These are phyloP conservation scores for Apantesis nais DNA, from an alignment of 2,888 invertebrate genomes.

Conservation along the genomic window DNA sequence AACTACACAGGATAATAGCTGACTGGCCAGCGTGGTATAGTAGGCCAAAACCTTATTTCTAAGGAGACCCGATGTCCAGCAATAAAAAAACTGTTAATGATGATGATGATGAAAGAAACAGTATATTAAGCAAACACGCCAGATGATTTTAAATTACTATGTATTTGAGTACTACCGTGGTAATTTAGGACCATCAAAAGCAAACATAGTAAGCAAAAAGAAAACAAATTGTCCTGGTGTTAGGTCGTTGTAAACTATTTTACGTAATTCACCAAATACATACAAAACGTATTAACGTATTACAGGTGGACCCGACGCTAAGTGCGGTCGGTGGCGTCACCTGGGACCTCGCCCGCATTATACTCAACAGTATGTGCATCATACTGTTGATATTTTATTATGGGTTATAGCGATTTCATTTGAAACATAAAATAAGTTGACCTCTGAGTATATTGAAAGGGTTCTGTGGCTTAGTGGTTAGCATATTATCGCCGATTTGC, in stretches of 20 bases:
- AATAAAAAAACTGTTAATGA: no score
- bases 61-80: no score
- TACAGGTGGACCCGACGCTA: slow-evolving; percentile 31
- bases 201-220: neutral
- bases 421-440: no score
- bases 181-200: neutral
- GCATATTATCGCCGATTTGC: no score
- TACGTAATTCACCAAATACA: slow-evolving; percentile 22
- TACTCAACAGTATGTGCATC: slow-evolving; percentile 21
- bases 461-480: no score
- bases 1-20: no score
- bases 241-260: slow-evolving; percentile 16
- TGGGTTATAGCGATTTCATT: no score
- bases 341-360: slow-evolving; percentile 37
- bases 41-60: no score
- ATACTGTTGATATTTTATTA: slow-evolving; percentile 27
- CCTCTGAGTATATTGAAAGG: no score
- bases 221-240: neutral
- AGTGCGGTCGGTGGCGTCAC: slow-evolving; percentile 45
- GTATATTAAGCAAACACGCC: neutral
- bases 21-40: no score
- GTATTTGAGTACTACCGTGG: neutral
- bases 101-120: neutral
- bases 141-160: neutral
- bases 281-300: slow-evolving; percentile 39